Evolutionary conservation across 2,888 invertebrate species (phyloP).

Genomic region (Marasmarcha lunaedactyla): DNA sequence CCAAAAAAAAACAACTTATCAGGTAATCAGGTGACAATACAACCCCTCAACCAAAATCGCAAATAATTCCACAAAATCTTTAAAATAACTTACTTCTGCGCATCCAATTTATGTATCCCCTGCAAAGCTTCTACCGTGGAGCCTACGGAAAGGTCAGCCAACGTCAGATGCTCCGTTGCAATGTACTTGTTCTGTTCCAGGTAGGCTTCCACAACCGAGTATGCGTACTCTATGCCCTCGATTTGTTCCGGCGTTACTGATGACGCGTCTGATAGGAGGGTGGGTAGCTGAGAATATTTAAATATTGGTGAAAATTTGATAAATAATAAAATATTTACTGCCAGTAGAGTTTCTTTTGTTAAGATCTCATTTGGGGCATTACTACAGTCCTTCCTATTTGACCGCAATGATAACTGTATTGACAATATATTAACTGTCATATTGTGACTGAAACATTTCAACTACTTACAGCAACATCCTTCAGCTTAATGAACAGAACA

Average conservation of each 20-base stretch:
- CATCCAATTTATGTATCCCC: constrained; percentile 21
- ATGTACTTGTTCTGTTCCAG: constrained; percentile 19
- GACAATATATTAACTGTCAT: too few relatives aligned
- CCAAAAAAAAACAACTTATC: too few relatives aligned
- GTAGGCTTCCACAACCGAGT: constrained; percentile 25
- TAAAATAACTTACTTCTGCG: constrained; percentile 20
- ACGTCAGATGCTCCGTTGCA: constrained; percentile 24
- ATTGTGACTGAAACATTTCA: too few relatives aligned
- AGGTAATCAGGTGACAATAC: too few relatives aligned
- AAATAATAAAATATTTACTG: not conserved
- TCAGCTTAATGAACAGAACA: constrained; percentile 27
- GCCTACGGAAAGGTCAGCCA: constrained; percentile 29
- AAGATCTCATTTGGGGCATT: too few relatives aligned
- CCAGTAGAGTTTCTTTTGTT: too few relatives aligned
- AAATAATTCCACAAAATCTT: too few relatives aligned
- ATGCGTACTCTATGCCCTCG: constrained; percentile 23
- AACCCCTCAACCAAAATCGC: too few relatives aligned
- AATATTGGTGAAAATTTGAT: not conserved
- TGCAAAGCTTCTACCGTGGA: constrained; percentile 22
- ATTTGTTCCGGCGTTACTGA: constrained; percentile 18
- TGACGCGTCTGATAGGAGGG: constrained; percentile 18
- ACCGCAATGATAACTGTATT: too few relatives aligned
- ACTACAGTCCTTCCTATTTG: too few relatives aligned
- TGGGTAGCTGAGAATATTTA: constrained; percentile 22
- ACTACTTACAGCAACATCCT: constrained; percentile 29